Evolutionary conservation across 2,888 invertebrate genomes (phyloP).

Genomic region (Apamea monoglypha): DNA sequence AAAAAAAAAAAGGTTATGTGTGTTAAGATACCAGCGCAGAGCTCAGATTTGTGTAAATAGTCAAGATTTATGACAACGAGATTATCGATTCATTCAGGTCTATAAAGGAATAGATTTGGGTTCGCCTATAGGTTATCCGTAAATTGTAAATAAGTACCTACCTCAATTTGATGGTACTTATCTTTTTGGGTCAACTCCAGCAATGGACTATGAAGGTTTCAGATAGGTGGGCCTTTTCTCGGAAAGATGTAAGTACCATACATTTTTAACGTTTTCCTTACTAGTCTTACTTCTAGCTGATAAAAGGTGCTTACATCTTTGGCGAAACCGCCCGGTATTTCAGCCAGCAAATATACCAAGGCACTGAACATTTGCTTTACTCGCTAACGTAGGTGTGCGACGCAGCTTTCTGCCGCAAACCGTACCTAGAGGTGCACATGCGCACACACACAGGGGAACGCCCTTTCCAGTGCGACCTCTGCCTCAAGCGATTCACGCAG

Average conservation of each 20-base stretch:
- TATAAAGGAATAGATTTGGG: neutral
- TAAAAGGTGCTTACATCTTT: conserved; percentile 1
- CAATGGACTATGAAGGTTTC: neutral
- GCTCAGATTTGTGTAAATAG: neutral
- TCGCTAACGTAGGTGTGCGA: conserved; percentile 90
- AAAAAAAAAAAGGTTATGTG: too few relatives aligned
- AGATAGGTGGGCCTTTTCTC: neutral
- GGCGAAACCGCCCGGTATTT: neutral
- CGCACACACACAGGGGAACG: conserved; percentile 94
- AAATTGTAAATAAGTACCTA: neutral
- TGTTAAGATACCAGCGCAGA: too few relatives aligned
- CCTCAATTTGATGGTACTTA: neutral
- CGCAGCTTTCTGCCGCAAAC: conserved; percentile 95
- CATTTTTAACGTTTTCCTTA: neutral
- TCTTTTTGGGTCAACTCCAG: neutral
- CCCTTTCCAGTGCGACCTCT: conserved; percentile 94
- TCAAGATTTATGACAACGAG: neutral
- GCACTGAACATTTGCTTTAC: conserved; percentile 41
- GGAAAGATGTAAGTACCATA: neutral
- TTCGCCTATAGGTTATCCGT: neutral
- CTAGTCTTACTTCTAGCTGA: neutral
- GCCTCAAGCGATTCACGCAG: conserved; percentile 94
- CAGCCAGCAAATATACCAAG: neutral
- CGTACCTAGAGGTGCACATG: conserved; percentile 95
- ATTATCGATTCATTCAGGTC: neutral